Evolutionary conservation across 1,140 invertebrate genomes (phyloP), one percentile per base, ranked within the genome.

Genomic region (Leptonema lineaticorne): DNA sequence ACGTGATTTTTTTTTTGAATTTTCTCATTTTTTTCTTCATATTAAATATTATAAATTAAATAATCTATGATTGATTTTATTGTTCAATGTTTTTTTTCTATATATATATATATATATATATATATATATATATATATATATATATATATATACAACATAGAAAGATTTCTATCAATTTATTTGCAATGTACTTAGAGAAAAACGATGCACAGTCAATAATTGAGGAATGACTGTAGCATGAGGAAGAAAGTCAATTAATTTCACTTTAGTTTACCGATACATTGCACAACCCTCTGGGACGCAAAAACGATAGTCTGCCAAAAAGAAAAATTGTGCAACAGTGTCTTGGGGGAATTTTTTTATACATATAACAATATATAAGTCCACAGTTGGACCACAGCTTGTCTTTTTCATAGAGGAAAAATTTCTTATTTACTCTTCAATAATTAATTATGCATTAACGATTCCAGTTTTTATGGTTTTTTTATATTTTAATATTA

Each of bases 201-300:
- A 53, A 26, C 50, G 22, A 53, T 53, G 50, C 20, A 53, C 20
- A 53, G 22, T 53, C 20, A 53, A 53, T 53, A 26, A n/a, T n/a
- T n/a, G n/a, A 53, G 1, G 24, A 24, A 11, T 53, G 50, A 53
- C 50, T 26, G 37, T 41, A n/a, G 50, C 22, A 26, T 41, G 24
- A 29, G 9, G 7, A 63, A 63, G 60, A 37, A 63, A 63, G 60
- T 63, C 60, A 37, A 63, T 63, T 63, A 63, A 63, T 63, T 63
- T 63, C 60, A 63, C 60, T 63, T 63, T 26, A 46, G 60, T 46
- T 8, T 53, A 22, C 20, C 50, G 46, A 50, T 50, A 50, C 46
- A 24, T 20, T 14, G 8, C 11, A 16, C 37, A 41, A 53, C 50
- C 50, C 50, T 53, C 50, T 26, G 50, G 50, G 50, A 53, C 50